These are phyloP conservation scores for Petrocephalus sullivani DNA, from an alignment of 2,797 vertebrate species.

Conservation along the genomic window DNA sequence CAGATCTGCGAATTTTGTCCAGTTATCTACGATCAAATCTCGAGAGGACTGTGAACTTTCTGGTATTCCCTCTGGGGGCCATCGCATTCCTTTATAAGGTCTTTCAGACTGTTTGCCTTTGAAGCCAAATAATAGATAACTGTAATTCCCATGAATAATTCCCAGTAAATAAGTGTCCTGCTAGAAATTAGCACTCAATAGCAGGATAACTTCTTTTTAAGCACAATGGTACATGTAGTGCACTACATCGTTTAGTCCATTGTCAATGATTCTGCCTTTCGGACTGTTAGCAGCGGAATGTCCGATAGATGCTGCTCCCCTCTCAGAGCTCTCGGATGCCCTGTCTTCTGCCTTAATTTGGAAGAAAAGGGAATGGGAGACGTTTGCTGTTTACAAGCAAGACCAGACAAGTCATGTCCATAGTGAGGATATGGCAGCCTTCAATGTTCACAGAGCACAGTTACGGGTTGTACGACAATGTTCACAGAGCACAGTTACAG, in stretches of 20 bases:
- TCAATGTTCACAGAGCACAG: constrained; percentile 33
- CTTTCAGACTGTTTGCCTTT: constrained; percentile 35
- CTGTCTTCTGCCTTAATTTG: constrained; percentile 56
- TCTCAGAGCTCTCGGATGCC: constrained; percentile 19
- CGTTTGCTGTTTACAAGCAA: constrained; percentile 38
- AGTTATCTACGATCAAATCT: constrained; percentile 21
- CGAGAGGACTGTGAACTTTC: constrained; percentile 31
- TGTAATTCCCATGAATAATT: constrained; percentile 31
- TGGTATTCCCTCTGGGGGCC: constrained; percentile 36
- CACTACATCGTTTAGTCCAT: not conserved
- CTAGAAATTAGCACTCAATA: not conserved
- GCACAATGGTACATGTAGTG: not conserved
- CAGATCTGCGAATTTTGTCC: constrained; percentile 10
- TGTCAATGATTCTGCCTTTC: not conserved
- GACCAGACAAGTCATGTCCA: constrained; percentile 30
- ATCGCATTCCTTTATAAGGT: constrained; percentile 27
- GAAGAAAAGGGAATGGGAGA: constrained; percentile 43
- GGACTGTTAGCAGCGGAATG: not conserved
- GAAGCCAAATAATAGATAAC: constrained; percentile 45
- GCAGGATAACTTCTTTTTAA: not conserved
- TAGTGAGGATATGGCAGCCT: constrained; percentile 26
- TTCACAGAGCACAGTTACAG: constrained; percentile 15
- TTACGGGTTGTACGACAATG: constrained; percentile 4
- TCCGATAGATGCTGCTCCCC: not conserved
- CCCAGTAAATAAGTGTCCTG: not conserved